Percentiles rank a stretch among this genome's conserved stretches.
Evolutionary conservation across 1,140 invertebrate species (phyloP).

Genomic region (Tribolium madens): DNA sequence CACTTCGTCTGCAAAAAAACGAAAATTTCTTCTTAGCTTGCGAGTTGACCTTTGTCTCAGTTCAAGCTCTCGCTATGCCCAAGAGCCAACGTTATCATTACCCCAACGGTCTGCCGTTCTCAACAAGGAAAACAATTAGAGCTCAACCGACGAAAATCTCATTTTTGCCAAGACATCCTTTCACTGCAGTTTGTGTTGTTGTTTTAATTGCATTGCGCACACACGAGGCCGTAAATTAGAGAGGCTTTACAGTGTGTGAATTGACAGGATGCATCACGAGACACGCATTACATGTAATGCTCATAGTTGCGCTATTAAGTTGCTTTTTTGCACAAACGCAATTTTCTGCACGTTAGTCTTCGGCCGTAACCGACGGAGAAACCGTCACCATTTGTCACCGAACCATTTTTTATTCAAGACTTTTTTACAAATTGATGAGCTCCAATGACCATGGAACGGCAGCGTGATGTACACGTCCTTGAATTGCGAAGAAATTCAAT

Average conservation of each 20-base stretch:
- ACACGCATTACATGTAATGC: constrained; percentile 35
- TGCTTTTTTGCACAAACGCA: constrained; percentile 23
- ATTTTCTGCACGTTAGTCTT: constrained; percentile 36
- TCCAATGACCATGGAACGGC: neutral
- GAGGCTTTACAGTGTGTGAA: constrained; percentile 36
- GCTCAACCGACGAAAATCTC: neutral
- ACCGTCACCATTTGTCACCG: constrained; percentile 22
- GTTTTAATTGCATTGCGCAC: constrained; percentile 19
- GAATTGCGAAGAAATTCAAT: neutral
- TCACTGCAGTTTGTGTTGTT: neutral
- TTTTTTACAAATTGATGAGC: neutral
- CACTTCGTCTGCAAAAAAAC: neutral
- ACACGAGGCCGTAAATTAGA: constrained; percentile 33
- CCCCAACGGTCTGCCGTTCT: neutral
- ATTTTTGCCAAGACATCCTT: neutral
- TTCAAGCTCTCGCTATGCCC: neutral
- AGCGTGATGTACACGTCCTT: neutral
- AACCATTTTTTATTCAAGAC: neutral
- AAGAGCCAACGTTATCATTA: neutral
- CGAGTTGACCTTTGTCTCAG: neutral
- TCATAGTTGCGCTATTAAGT: constrained; percentile 32
- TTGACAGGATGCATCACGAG: constrained; percentile 34
- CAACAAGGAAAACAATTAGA: neutral
- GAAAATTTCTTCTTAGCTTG: neutral
- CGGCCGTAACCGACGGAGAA: constrained; percentile 11